Conservation (phyloP, 2,888 invertebrate species). For the Tiliacea aurago region DNA sequence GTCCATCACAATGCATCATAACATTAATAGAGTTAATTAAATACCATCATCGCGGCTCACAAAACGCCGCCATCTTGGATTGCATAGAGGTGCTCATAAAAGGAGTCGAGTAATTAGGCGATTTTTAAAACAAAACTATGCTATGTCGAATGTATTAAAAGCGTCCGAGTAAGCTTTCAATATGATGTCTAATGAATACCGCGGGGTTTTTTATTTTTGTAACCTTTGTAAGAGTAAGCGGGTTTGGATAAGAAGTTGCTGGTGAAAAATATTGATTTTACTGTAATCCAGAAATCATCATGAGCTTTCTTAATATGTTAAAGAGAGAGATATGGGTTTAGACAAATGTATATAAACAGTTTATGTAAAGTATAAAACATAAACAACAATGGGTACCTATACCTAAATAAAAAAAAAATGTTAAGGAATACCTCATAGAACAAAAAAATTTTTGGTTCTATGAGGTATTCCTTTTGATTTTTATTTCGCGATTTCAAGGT, state of each 20-base stretch:
- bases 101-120: slow-evolving; percentile 76
- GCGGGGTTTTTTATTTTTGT: slow-evolving; percentile 71
- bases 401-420: too few species aligned
- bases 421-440: too few species aligned
- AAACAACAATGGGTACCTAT: too few species aligned
- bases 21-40: slow-evolving; percentile 68
- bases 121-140: slow-evolving; percentile 79
- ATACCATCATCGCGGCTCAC: slow-evolving; percentile 43
- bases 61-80: slow-evolving; percentile 58
- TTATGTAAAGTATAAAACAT: neutral
- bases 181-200: slow-evolving; percentile 85
- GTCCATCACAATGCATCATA: slow-evolving; percentile 53
- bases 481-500: too few species aligned
- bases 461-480: too few species aligned
- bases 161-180: slow-evolving; percentile 84
- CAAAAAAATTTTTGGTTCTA: too few species aligned
- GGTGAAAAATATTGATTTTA: too few species aligned
- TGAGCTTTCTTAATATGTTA: too few species aligned
- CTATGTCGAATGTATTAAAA: slow-evolving; percentile 77
- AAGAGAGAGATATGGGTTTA: too few species aligned
- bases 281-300: too few species aligned
- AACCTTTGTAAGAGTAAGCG: slow-evolving; percentile 47
- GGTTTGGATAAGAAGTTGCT: slow-evolving; percentile 61
- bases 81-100: slow-evolving; percentile 65
- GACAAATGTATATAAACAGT: neutral